A percentile compares a stretch with the other conserved stretches of the same genome.
Conservation (phyloP, 2,113 vertebrate species). For the Pholis gunnellus region DNA sequence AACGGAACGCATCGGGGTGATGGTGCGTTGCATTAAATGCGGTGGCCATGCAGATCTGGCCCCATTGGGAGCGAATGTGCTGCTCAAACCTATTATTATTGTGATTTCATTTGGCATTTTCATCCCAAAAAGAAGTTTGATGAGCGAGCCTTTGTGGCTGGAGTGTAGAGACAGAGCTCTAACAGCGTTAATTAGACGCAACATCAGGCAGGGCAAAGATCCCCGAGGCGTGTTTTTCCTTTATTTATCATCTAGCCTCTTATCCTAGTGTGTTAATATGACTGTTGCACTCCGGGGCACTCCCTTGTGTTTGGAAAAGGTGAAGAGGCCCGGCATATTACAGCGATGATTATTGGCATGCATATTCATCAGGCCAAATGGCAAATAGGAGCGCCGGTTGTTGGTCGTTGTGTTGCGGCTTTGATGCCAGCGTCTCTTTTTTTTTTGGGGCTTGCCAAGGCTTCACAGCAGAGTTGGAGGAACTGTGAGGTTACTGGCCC, state of each 20-base stretch:
- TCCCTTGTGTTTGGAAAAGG: constrained; percentile 54
- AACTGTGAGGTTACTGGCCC: constrained; percentile 48
- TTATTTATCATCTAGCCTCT: constrained; percentile 65
- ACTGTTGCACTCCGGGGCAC: constrained; percentile 44
- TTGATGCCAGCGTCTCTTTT: constrained; percentile 36
- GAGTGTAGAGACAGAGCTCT: constrained; percentile 21
- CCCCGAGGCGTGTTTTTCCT: constrained; percentile 36
- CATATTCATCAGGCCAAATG: constrained; percentile 50
- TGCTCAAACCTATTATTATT: background rate
- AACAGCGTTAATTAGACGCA: constrained; percentile 45
- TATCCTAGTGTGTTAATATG: constrained; percentile 62
- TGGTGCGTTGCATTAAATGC: background rate
- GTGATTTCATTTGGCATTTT: background rate
- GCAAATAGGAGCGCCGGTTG: background rate
- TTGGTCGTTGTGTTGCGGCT: constrained; percentile 23
- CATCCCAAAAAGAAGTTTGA: constrained; percentile 19
- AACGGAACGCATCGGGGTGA: background rate
- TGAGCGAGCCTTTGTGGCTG: background rate
- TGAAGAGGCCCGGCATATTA: constrained; percentile 41
- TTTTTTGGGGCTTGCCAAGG: constrained; percentile 29
- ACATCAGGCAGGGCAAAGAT: constrained; percentile 27
- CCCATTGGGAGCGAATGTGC: background rate
- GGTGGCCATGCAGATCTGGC: background rate
- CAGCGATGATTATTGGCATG: constrained; percentile 40
- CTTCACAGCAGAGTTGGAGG: constrained; percentile 47